Evolutionary conservation across 2,113 vertebrate genomes (phyloP).

Genomic region (Mesoclemmys tuberculata): DNA sequence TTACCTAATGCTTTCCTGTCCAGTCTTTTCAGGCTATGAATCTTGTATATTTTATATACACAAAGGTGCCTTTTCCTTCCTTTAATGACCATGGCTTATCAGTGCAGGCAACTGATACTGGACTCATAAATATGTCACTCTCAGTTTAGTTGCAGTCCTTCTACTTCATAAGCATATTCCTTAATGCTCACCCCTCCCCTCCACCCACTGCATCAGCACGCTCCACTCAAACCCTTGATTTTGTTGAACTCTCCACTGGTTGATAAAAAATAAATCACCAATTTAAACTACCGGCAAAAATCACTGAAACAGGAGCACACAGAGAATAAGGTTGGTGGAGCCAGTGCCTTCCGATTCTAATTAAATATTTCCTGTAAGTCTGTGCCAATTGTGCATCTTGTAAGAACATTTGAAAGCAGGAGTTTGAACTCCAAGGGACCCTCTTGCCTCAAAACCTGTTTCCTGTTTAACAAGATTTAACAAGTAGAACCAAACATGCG

Average conservation of each 20-base stretch:
- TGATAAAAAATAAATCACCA: slow-evolving; percentile 74
- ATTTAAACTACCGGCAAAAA: slow-evolving; percentile 58
- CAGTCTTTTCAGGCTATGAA: slow-evolving; percentile 79
- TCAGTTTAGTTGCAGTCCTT: slow-evolving; percentile 16
- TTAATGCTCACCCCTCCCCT: slow-evolving; percentile 27
- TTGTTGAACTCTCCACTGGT: slow-evolving; percentile 47
- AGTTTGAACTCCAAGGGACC: slow-evolving; percentile 82
- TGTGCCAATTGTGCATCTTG: slow-evolving; percentile 82
- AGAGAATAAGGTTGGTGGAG: slow-evolving; percentile 72
- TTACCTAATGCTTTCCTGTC: slow-evolving; percentile 85
- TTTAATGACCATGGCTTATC: slow-evolving; percentile 82
- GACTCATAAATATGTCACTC: slow-evolving; percentile 84
- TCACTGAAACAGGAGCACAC: slow-evolving; percentile 53
- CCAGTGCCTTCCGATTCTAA: slow-evolving; percentile 80
- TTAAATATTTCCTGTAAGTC: slow-evolving; percentile 83
- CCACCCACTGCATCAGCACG: rapidly evolving
- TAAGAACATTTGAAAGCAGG: slow-evolving; percentile 78
- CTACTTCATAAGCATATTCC: slow-evolving; percentile 12
- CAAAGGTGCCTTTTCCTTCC: slow-evolving; percentile 87
- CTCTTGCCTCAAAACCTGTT: slow-evolving; percentile 81
- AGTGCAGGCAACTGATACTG: slow-evolving; percentile 77
- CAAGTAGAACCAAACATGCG: slow-evolving; percentile 74
- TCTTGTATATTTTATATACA: slow-evolving; percentile 83
- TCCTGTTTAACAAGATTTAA: slow-evolving; percentile 86
- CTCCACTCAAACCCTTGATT: background rate